These are phyloP conservation scores for Helobdella robusta DNA, from an alignment of 2,888 invertebrate species.

Conservation along the genomic window DNA sequence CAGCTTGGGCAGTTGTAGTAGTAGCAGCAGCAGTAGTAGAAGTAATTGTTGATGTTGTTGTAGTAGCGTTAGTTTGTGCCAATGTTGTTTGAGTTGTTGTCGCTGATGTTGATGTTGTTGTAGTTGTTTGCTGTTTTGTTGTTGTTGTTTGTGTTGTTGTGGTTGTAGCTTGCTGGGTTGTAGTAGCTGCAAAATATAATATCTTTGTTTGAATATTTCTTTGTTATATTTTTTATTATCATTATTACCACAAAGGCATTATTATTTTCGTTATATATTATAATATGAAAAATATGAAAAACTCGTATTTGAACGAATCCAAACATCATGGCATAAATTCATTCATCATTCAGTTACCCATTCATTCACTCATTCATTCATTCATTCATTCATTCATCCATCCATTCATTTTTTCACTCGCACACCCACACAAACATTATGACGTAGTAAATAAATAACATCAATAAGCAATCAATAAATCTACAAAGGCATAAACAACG, in stretches of 20 bases:
- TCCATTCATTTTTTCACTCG: no score
- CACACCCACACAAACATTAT: no score
- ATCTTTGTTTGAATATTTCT: background rate
- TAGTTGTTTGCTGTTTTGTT: background rate
- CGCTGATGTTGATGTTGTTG: background rate
- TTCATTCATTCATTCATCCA: no score
- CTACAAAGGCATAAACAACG: no score
- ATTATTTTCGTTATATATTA: background rate
- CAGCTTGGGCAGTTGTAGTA: background rate
- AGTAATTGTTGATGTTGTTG: background rate
- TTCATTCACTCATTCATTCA: no score
- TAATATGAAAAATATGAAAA: background rate
- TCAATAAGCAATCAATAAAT: no score
- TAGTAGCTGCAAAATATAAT: background rate
- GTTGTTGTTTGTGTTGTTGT: conserved; percentile 1
- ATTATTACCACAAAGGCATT: conserved; percentile 4
- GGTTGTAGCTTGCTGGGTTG: background rate
- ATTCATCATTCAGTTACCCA: no score
- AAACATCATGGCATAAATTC: no score
- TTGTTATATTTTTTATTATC: background rate
- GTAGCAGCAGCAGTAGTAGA: background rate
- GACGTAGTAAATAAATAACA: no score
- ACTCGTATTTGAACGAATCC: no score
- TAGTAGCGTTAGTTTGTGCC: background rate
- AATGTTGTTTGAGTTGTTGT: background rate